phyloP scores from a whole-genome alignment of 2,797 vertebrate species.

The Gymnothorax reevesii region DNA sequence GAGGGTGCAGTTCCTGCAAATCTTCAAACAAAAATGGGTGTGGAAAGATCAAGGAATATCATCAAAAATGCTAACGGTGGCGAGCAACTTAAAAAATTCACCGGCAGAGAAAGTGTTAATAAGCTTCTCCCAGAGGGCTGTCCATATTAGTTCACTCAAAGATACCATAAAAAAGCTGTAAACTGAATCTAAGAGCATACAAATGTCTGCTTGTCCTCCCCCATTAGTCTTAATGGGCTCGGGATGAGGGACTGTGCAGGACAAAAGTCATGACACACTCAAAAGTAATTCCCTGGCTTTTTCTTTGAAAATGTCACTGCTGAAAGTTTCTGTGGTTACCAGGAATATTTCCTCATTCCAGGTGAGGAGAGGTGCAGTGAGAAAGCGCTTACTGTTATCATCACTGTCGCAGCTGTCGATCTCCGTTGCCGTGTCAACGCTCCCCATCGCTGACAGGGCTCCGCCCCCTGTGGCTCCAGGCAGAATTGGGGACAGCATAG shows the following conservation, averaged over 20 bases:
- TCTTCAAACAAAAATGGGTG: no score
- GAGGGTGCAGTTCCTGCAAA: no score
- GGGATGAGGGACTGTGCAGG: neutral
- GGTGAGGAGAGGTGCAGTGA: no score
- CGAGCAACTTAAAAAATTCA: no score
- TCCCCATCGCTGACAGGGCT: constrained; percentile 59
- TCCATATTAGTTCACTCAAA: neutral
- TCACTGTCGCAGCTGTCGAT: constrained; percentile 72
- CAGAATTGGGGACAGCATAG: constrained; percentile 59
- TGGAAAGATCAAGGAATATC: no score
- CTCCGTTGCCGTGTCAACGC: constrained; percentile 68
- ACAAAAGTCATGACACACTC: neutral
- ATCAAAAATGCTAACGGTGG: no score
- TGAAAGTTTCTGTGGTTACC: neutral
- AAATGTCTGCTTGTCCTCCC: neutral
- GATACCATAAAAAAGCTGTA: neutral
- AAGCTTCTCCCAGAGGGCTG: neutral
- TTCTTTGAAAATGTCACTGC: neutral
- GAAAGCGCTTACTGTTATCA: constrained; percentile 68
- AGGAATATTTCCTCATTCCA: neutral
- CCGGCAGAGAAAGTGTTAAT: no score
- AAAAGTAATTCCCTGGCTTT: neutral
- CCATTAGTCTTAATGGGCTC: neutral
- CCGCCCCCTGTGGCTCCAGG: constrained; percentile 47
- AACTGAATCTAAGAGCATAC: neutral